These are phyloP conservation scores for Aphidoletes aphidimyza DNA, from an alignment of 2,888 invertebrate species.

Conservation along the genomic window DNA sequence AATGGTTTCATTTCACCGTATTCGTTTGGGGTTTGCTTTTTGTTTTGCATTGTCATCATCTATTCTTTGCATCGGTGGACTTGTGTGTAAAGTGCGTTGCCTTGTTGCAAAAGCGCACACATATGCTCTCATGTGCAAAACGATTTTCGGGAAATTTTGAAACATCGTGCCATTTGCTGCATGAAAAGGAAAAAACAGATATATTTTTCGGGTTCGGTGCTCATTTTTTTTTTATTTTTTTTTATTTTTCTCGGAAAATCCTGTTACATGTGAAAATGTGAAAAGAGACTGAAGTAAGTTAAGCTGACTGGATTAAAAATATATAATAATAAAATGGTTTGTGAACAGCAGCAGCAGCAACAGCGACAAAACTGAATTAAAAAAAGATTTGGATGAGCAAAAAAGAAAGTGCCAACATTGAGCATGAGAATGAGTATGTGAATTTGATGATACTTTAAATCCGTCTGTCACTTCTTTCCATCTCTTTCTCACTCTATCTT, in stretches of 20 bases:
- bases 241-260: background rate
- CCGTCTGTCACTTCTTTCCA: slow-evolving; percentile 5
- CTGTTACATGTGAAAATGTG: slow-evolving; percentile 29
- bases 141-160: slow-evolving; percentile 45
- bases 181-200: slow-evolving; percentile 22
- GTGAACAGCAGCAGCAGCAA: background rate
- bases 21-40: background rate
- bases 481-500: no score
- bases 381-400: background rate
- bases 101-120: background rate
- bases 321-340: slow-evolving; percentile 22
- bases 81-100: background rate
- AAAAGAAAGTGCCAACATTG: background rate
- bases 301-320: slow-evolving; percentile 54
- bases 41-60: slow-evolving; percentile 54
- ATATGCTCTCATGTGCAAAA: slow-evolving; percentile 40
- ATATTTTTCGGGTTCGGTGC: slow-evolving; percentile 47
- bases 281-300: slow-evolving; percentile 52
- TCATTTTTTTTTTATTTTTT: background rate
- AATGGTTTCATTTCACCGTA: background rate
- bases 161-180: slow-evolving; percentile 50
- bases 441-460: slow-evolving; percentile 53
- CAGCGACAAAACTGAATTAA: slow-evolving; percentile 9
- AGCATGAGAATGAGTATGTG: slow-evolving; percentile 34
- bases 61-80: slow-evolving; percentile 14